Evolutionary conservation across 2,113 vertebrate genomes (phyloP).

Genomic region (Colaptes auratus): DNA sequence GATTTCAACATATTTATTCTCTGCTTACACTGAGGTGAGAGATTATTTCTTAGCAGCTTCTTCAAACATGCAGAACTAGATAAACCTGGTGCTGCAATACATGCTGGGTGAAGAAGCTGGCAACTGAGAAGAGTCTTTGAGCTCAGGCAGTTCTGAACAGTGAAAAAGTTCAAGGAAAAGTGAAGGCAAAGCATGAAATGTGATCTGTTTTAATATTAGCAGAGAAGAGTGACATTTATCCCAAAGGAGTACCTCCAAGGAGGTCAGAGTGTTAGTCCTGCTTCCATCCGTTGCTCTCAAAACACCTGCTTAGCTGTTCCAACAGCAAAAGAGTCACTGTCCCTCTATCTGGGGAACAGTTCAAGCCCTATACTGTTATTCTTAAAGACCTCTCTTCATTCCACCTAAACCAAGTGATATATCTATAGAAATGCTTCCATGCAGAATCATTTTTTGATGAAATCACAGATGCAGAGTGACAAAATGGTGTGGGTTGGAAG

Average conservation of each 20-base stretch:
- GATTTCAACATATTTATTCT: background rate
- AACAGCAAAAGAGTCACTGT: background rate
- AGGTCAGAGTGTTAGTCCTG: background rate
- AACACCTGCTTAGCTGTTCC: background rate
- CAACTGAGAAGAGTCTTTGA: background rate
- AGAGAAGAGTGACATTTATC: background rate
- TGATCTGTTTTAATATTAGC: background rate
- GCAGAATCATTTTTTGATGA: background rate
- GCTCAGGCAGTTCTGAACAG: background rate
- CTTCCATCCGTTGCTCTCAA: background rate
- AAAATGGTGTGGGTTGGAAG: background rate
- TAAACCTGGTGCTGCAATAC: background rate
- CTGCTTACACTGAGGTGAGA: background rate
- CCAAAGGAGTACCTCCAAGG: background rate
- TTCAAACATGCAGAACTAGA: background rate
- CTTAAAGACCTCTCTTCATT: background rate
- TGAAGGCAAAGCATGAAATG: background rate
- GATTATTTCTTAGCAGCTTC: background rate
- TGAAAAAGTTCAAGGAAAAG: background rate
- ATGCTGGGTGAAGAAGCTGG: accelerated
- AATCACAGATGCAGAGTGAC: background rate
- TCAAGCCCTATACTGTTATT: accelerated
- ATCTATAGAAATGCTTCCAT: background rate
- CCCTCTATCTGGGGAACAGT: background rate
- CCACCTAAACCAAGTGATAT: background rate